Evolutionary conservation across 2,113 vertebrate species (phyloP), one percentile per base, ranked within the genome.

Genomic region (Protomyctophum bolini): DNA sequence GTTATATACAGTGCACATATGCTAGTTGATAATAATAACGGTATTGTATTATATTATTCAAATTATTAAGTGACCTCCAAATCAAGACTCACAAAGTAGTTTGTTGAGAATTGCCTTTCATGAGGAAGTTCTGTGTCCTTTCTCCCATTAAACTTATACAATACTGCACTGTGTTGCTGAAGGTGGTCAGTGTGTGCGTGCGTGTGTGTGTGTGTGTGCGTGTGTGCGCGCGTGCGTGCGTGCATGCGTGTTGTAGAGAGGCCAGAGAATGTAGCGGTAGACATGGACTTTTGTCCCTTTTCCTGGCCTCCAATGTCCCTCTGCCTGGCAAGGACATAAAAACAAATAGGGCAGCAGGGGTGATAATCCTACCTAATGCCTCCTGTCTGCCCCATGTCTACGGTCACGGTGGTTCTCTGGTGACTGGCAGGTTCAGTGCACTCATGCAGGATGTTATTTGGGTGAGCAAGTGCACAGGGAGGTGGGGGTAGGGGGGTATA

Each of bases 361-460:
- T 33, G 82, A 88, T 88, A 87, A 92, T 88, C 85, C 86, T 76
- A 76, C 76, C 86, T 80, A 87, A 86, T 90, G 74, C 89, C 85
- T 81, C 55, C 81, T 83, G 83, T 83, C 86, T 87, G 63, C 83
- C 79, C 84, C 77, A 52, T 85, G 80, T 82, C 85, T 88, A 80
- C 76, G 12, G 76, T 11, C 87, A 80, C 76, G 12, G 76, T 11
- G 61, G 67, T 77, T 71, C 80, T 82, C 62, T 60, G 76, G 57
- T 80, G 75, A 80, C 77, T 71, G 80, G 76, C 83, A 83, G 87
- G 83, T 73, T 79, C 87, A 89, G 86, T 76, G 83, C 85, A 80
- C 76, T 85, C 82, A 83, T 86, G 83, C 83, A 79, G 84, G 86
- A 82, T 85, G 87, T 89, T 77, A 81, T 81, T 82, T 86, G 82